Percentiles rank a stretch among this genome's conserved stretches.
Evolutionary conservation across 1,140 invertebrate species (phyloP).

Genomic region (Trachymyrmex cornetzi): DNA sequence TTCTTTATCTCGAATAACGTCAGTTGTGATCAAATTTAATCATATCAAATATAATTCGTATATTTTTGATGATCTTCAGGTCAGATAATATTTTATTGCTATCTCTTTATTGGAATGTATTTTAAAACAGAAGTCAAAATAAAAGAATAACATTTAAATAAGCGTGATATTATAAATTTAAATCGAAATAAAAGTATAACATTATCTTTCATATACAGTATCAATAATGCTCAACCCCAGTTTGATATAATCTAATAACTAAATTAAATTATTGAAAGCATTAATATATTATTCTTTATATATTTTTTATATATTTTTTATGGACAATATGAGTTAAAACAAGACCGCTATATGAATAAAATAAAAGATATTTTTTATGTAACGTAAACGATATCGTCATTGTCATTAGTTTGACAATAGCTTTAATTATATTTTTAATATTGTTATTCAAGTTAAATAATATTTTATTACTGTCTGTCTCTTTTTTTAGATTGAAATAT

Average conservation of each 20-base stretch:
- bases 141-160: neutral
- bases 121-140: slow-evolving; percentile 1
- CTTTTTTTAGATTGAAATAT: neutral
- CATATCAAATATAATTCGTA: slow-evolving; percentile 1
- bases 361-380: too few relatives aligned
- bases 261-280: too few relatives aligned
- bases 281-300: too few relatives aligned
- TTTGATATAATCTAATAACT: too few relatives aligned
- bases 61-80: neutral
- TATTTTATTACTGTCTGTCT: neutral
- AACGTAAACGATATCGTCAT: too few relatives aligned
- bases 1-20: neutral
- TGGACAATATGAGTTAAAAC: too few relatives aligned
- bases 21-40: slow-evolving; percentile 20
- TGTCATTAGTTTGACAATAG: too few relatives aligned
- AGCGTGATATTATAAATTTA: neutral
- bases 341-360: too few relatives aligned
- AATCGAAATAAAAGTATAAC: neutral
- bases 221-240: too few relatives aligned
- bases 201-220: too few relatives aligned
- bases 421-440: neutral
- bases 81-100: neutral
- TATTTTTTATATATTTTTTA: too few relatives aligned
- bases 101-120: neutral
- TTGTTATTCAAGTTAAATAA: neutral